Evolutionary conservation across 1,140 invertebrate genomes (phyloP), one percentile per base, ranked within the genome.

Genomic region (Pogonomyrmex barbatus): DNA sequence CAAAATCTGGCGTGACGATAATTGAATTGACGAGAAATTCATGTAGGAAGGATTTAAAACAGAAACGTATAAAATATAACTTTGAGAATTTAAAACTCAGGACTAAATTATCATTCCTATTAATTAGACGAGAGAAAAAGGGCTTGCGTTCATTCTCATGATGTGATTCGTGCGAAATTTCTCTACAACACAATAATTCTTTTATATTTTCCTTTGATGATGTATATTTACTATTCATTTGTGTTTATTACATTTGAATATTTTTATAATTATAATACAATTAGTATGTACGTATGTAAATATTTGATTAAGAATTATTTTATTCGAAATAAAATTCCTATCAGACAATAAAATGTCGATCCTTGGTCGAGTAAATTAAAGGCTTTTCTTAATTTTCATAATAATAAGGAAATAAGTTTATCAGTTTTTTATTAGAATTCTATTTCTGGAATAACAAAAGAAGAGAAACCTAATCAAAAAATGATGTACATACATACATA

Each of bases 21-120:
- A 47, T 9, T 65, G 45, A 1, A 58, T 24, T 24, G 42, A 50
- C 42, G n/a, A 3, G 14, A 5, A 52, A 39, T 36, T 50, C 2
- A 17, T 9, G 3, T 24, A 10, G 14, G n/a, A 4, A 47, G 30
- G 67, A 67, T 9, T 67, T n/a, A 9, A 6, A 30, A 36, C 52
- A 12, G 58, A 77, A 47, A 78, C 1, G 33, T 65, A n/a, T 67
- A 14, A 12, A n/a, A 52, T 30, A 10, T 78, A 79, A 54, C 0
- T 65, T 14, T n/a, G 33, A 14, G 50, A 52, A 65, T 12, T 39
- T 42, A 42, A 79, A 67, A 79, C 54, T 67, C n/a, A 62, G 42
- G 17, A 67, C 5, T 47, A 6, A 65, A 52, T 79, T 79, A 65
- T 65, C 1, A 2, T 67, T 36, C 33, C 10, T 17, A 79, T 33